phyloP scores from a whole-genome alignment of 1,140 invertebrate species.

The Trialeurodes vaporariorum region DNA sequence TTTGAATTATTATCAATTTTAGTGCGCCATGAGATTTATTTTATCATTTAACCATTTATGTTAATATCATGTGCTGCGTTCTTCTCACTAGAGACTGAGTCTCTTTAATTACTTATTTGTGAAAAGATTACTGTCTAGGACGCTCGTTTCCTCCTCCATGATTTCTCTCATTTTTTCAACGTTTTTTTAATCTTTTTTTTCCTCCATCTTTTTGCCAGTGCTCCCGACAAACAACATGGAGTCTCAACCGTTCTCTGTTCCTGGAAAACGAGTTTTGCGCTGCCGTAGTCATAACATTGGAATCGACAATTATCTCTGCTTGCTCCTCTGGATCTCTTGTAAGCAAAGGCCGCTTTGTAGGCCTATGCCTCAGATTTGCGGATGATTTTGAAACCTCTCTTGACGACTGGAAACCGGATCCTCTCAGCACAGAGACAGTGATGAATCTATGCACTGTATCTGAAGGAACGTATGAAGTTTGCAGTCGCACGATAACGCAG shows the following conservation, averaged over 20 bases:
- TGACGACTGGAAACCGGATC: slow-evolving; percentile 94
- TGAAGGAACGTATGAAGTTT: slow-evolving; percentile 96
- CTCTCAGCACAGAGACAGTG: slow-evolving; percentile 54
- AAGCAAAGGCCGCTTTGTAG: slow-evolving; percentile 64
- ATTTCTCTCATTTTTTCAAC: not conserved
- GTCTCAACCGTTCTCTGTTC: slow-evolving; percentile 42
- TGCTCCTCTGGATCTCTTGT: slow-evolving; percentile 64
- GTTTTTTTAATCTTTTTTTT: slow-evolving; percentile 9
- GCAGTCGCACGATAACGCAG: slow-evolving; percentile 75
- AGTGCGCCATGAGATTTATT: too few relatives aligned
- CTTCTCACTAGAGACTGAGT: too few relatives aligned
- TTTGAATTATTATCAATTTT: too few relatives aligned
- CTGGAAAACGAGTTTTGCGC: slow-evolving; percentile 71
- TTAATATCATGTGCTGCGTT: too few relatives aligned
- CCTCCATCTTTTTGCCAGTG: not conserved
- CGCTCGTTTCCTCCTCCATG: not conserved
- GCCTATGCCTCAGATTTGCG: slow-evolving; percentile 84
- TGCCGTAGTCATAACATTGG: slow-evolving; percentile 86
- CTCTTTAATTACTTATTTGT: too few relatives aligned
- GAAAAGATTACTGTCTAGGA: too few relatives aligned
- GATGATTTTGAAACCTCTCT: slow-evolving; percentile 92
- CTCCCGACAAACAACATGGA: slow-evolving; percentile 36
- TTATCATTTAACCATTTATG: too few relatives aligned
- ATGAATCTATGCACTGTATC: slow-evolving; percentile 95
- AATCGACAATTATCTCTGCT: slow-evolving; percentile 85